Evolutionary conservation across 2,113 vertebrate genomes (phyloP), one percentile per base, ranked within the genome.

Genomic region (Tapirus terrestris): DNA sequence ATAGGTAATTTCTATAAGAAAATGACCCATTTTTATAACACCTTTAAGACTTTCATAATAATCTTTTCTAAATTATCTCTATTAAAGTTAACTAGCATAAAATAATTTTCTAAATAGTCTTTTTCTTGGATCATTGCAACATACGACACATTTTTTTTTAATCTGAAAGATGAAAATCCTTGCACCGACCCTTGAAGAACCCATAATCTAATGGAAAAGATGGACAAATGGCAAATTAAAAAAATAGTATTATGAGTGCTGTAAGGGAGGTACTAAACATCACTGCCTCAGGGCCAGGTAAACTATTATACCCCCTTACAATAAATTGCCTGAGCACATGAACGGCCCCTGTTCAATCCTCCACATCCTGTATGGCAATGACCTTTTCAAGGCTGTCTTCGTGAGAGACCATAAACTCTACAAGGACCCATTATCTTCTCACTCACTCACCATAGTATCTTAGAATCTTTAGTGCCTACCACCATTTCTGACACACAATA

Each of bases 91-190:
- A 75, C 14, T 90, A 63, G 48, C 60, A 91, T 81, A 91, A 58
- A 91, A 77, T 82, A 96, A 63, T 75, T 96, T 96, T 82, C 29
- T 68, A 94, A 77, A 3, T 60, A 91, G 14, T 16, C 25, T 84
- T 97, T 97, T n/a, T 91, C 89, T 95, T 91, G 20, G 6, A 67
- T 76, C 60, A 73, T 72, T 75, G 31, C 7, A 90, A 65, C 11
- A 65, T 51, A 31, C 14, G 60, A 33, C 4, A 61, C 5, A 10
- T 58, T 87, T 72, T 83, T 87, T 70, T 89, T 72, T 21, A 36
- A 81, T 70, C 31, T 70, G 11, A 89, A 77, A 95, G 20, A 10
- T 2, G 18, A 61, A 92, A 94, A 63, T 77, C 18, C 20, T 89
- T 91, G 25, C 2, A 8, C 4, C 58, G 16, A 51, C 20, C 58